Base-by-base conservation (phyloP, 2,797 vertebrate species). In the Tauraco hartlaubi region DNA sequence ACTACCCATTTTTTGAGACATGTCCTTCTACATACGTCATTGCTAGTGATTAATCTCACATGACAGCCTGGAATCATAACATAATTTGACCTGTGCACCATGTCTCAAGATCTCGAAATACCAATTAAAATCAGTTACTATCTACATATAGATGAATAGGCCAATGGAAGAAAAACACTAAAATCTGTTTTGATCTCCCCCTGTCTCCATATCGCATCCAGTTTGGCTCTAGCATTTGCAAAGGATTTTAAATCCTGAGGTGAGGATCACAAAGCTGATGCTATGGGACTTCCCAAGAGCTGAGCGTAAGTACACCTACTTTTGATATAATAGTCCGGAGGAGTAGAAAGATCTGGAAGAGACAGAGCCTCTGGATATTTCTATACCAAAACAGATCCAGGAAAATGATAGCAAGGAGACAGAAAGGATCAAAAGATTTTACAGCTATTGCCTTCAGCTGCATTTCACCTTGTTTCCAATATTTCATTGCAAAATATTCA, bases 401-500 rank as follows among this genome's bases (percentile, higher is more conserved):
- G 33, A 90, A 95, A 85, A 55, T 59, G 64, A 92, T 52, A 94
- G 33, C 23, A 90, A 88, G 46, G 19, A 93, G 48, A 79, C 4
- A 78, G 54, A 88, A 88, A 83, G 41, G 63, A 92, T 89, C 58
- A 94, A 86, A 94, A 88, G 62, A 82, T 52, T 79, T 90, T 41
- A 59, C 62, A 88, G 54, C 14, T 88, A 59, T 69, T 92, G 85
- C 62, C 51, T 88, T 95, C 63, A 93, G 37, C 48, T 76, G 56
- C 1, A 1, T 87, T 94, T 88, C 81, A 94, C 78, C 23, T 71
- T 88, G 23, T 88, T 96, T 87, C 85, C 59, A 90, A 13, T 52
- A 67, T 48, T 92, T 90, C 28, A 84, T 59, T 55, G 84, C 58
- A 75, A 78, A 85, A 88, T 91, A 81, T 43, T 74, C 8, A 69